Conservation (phyloP, 2,113 vertebrate species). For the Nycticryphes semicollaris region DNA sequence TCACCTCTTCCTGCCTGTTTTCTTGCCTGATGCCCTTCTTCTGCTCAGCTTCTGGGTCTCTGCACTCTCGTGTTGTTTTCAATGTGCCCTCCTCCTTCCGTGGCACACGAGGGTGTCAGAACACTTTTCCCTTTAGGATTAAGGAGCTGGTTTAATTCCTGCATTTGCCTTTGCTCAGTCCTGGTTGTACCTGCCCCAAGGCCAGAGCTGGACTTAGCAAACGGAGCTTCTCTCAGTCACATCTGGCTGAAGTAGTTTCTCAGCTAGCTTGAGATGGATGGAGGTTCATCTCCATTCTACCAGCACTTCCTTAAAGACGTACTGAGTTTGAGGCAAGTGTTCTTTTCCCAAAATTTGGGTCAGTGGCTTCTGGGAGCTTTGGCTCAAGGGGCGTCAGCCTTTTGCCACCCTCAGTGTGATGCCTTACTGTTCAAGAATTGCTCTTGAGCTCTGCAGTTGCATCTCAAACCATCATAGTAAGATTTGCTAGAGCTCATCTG, state of each 20-base stretch:
- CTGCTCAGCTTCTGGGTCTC: not conserved
- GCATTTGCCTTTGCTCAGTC: not conserved
- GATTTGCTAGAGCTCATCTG: not conserved
- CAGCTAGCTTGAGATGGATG: not conserved
- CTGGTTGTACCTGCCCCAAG: not conserved
- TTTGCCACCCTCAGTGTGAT: not conserved
- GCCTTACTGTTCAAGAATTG: not conserved
- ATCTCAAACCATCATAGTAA: not conserved
- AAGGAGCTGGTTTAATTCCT: not conserved
- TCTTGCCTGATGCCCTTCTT: not conserved
- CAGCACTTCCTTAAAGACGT: not conserved
- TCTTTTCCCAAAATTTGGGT: not conserved
- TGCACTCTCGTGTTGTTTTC: not conserved
- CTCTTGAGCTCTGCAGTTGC: not conserved
- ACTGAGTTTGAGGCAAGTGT: not conserved
- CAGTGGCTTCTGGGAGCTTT: not conserved
- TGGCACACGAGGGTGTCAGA: rapidly evolving
- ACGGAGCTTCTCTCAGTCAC: not conserved
- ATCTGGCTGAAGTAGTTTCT: not conserved
- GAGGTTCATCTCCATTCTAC: not conserved
- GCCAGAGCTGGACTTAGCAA: not conserved
- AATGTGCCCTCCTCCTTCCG: rapidly evolving
- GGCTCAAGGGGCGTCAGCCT: not conserved
- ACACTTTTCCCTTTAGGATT: not conserved
- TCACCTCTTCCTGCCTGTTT: not conserved